Evolutionary conservation across 2,797 vertebrate genomes (phyloP).

Genomic region (Coregonus ussuriensis): DNA sequence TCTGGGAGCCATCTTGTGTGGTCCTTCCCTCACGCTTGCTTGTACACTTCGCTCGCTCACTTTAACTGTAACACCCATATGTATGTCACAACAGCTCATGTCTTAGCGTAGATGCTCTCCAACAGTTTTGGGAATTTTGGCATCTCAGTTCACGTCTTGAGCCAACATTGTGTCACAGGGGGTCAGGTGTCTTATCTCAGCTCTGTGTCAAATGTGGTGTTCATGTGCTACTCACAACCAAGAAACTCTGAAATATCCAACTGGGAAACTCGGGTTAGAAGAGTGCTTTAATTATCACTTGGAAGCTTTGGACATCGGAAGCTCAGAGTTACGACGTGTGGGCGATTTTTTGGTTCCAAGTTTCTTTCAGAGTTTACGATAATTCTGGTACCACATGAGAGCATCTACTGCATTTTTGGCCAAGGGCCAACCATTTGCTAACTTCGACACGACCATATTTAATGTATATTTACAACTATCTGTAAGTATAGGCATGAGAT

Average conservation of each 20-base stretch:
- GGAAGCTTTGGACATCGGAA: neutral
- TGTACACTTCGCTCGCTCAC: constrained; percentile 50
- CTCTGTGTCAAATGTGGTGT: neutral
- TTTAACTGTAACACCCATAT: constrained; percentile 17
- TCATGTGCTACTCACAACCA: neutral
- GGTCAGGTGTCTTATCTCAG: constrained; percentile 5
- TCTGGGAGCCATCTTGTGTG: constrained; percentile 20
- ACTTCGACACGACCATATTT: constrained; percentile 15
- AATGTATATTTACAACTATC: constrained; percentile 22
- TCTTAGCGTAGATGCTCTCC: constrained; percentile 33
- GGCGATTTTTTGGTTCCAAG: neutral
- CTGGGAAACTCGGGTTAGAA: neutral
- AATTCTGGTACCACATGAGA: neutral
- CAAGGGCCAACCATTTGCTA: neutral
- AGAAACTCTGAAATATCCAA: neutral
- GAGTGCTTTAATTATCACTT: neutral
- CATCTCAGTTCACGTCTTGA: neutral
- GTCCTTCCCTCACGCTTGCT: constrained; percentile 25
- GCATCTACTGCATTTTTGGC: neutral
- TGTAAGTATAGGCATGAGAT: constrained; percentile 17
- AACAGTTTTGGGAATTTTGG: neutral
- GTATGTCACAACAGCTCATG: constrained; percentile 23
- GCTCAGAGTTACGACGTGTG: neutral
- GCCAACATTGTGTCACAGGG: neutral
- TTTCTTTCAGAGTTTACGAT: neutral